Evolutionary conservation across 2,797 vertebrate species (phyloP).

Genomic region (Apogon talboti): DNA sequence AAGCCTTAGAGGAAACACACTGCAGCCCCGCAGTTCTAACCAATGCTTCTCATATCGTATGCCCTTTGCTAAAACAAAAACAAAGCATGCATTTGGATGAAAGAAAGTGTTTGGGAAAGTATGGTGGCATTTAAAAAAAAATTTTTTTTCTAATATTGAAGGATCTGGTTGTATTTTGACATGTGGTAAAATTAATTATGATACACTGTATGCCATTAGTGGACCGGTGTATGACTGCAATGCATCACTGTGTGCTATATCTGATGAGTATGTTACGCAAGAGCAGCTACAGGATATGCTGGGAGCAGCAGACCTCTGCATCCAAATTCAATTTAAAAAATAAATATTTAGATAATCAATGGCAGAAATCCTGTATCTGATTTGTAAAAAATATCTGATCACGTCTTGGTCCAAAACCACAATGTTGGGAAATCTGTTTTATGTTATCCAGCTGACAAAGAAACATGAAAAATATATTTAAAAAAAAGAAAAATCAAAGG

Average conservation of each 20-base stretch:
- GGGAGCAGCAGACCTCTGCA: conserved; percentile 4
- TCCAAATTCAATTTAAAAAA: not conserved
- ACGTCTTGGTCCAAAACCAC: not conserved
- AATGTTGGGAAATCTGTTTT: not conserved
- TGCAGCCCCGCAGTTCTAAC: conserved; percentile 18
- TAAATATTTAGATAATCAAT: not conserved
- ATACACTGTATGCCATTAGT: not conserved
- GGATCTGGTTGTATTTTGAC: conserved; percentile 8
- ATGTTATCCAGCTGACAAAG: not conserved
- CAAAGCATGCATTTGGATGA: not conserved
- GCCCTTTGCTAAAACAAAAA: conserved; percentile 8
- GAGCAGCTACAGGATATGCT: conserved; percentile 7
- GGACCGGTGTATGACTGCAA: conserved; percentile 4
- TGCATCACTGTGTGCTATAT: not conserved
- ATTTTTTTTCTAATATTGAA: not conserved
- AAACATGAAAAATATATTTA: too few relatives aligned
- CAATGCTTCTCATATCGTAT: conserved; percentile 23
- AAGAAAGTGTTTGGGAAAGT: not conserved
- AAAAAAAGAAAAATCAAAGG: too few relatives aligned
- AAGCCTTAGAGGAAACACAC: conserved; percentile 11
- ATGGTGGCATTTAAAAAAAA: not conserved
- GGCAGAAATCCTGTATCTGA: not conserved
- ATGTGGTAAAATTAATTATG: not conserved
- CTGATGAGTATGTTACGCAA: conserved; percentile 25
- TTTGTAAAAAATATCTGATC: not conserved